phyloP scores from a whole-genome alignment of 2,797 vertebrate genomes.

The Lepilemur ruficaudatus region DNA sequence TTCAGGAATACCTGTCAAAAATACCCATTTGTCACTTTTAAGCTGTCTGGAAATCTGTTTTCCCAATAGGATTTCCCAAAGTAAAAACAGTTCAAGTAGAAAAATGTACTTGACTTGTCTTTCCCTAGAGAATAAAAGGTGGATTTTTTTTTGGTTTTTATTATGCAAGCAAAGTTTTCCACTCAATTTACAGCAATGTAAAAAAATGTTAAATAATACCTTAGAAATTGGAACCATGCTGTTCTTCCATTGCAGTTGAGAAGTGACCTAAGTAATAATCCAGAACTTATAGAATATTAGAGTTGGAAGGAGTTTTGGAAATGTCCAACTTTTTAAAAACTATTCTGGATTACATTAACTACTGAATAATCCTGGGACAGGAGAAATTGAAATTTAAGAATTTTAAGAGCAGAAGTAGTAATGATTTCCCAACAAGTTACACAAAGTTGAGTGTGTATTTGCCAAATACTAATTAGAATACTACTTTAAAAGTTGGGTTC shows the following conservation, averaged over 20 bases:
- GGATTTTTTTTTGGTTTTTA: not conserved
- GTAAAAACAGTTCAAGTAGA: constrained; percentile 14
- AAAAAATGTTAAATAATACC: not conserved
- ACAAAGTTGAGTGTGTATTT: not conserved
- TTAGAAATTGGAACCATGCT: not conserved
- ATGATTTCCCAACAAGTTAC: not conserved
- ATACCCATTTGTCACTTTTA: constrained; percentile 27
- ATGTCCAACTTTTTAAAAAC: not conserved
- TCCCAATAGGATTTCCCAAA: constrained; percentile 4
- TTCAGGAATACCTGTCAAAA: constrained; percentile 24
- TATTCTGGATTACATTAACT: not conserved
- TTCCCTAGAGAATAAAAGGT: constrained; percentile 10
- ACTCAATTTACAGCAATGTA: not conserved
- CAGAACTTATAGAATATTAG: not conserved
- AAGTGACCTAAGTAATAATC: constrained; percentile 31
- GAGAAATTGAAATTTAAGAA: not conserved
- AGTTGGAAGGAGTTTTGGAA: not conserved
- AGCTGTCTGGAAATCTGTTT: constrained; percentile 26
- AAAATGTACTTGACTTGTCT: constrained; percentile 9
- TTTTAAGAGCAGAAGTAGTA: not conserved
- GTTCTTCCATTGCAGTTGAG: not conserved
- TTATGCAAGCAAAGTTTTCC: constrained; percentile 9
- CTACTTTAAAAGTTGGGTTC: not conserved
- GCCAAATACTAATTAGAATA: not conserved
- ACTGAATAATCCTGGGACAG: not conserved